A percentile compares a stretch with the other conserved stretches of the same genome.
Conservation (phyloP, 2,113 vertebrate species). For the Dromiciops gliroides region DNA sequence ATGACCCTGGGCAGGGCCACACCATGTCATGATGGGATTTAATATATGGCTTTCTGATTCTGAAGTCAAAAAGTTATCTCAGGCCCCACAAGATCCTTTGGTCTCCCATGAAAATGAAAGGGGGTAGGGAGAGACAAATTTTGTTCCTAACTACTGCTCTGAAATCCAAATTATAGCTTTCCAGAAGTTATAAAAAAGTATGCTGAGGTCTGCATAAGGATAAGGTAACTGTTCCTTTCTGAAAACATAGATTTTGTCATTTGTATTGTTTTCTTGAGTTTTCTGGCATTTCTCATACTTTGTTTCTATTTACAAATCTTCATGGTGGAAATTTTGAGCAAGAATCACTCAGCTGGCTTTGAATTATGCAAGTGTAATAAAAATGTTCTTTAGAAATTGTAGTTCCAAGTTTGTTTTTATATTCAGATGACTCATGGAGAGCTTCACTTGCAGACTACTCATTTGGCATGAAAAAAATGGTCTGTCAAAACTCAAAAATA, state of each 20-base stretch:
- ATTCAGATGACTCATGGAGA: slow-evolving; percentile 34
- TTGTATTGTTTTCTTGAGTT: not conserved
- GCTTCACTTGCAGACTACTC: slow-evolving; percentile 4
- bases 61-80: slow-evolving; percentile 45
- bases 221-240: slow-evolving; percentile 53
- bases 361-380: not conserved
- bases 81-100: not conserved
- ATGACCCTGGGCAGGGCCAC: not conserved
- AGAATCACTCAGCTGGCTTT: not conserved
- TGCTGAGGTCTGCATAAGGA: slow-evolving; percentile 65
- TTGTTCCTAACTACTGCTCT: slow-evolving; percentile 70
- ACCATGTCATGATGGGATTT: slow-evolving; percentile 10
- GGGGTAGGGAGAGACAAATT: slow-evolving; percentile 38
- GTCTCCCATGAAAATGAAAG: not conserved
- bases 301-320: slow-evolving; percentile 15
- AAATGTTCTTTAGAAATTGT: slow-evolving; percentile 11
- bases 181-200: slow-evolving; percentile 54
- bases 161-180: slow-evolving; percentile 77
- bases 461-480: slow-evolving; percentile 5
- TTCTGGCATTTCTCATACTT: slow-evolving; percentile 23
- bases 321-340: not conserved
- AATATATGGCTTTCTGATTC: slow-evolving; percentile 59
- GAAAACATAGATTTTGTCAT: slow-evolving; percentile 40
- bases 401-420: slow-evolving; percentile 45
- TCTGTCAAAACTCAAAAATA: not conserved